Evolutionary conservation across 1,140 invertebrate species (phyloP).

Genomic region (Hyles euphorbiae): DNA sequence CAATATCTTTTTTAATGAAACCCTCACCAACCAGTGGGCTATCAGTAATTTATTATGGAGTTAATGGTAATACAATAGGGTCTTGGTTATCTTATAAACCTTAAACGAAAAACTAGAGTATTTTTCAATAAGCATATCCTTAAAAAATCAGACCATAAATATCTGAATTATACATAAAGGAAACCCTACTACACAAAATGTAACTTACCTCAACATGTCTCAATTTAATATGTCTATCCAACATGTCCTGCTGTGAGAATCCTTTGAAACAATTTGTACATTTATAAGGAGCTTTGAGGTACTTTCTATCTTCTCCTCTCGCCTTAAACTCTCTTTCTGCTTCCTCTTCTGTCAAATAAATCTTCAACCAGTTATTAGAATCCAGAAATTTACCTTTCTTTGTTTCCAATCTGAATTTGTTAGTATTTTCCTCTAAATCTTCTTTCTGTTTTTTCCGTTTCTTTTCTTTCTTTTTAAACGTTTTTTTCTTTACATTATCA

Average conservation of each 20-base stretch:
- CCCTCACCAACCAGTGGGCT: no score
- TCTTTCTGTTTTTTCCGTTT: constrained; percentile 21
- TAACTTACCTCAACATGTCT: constrained; percentile 43
- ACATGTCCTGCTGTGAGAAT: constrained; percentile 56
- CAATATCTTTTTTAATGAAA: no score
- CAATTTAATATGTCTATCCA: constrained; percentile 44
- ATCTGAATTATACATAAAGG: no score
- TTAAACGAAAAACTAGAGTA: no score
- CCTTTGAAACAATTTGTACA: constrained; percentile 55
- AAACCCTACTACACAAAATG: no score
- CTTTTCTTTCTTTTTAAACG: constrained; percentile 17
- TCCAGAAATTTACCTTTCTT: constrained; percentile 29
- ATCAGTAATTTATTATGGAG: no score
- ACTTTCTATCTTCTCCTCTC: constrained; percentile 42
- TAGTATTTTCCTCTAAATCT: constrained; percentile 11
- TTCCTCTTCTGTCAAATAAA: constrained; percentile 49
- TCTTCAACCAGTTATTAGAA: constrained; percentile 45
- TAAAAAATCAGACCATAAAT: no score
- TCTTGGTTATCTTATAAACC: no score
- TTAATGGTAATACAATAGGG: no score
- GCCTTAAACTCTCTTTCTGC: constrained; percentile 43
- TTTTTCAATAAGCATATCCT: no score
- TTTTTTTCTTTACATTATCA: constrained; percentile 19
- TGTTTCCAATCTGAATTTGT: constrained; percentile 22
- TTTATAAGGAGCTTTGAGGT: constrained; percentile 38